Base-by-base conservation (phyloP, 2,888 invertebrate species). In the Macrosoma leucophasiata region DNA sequence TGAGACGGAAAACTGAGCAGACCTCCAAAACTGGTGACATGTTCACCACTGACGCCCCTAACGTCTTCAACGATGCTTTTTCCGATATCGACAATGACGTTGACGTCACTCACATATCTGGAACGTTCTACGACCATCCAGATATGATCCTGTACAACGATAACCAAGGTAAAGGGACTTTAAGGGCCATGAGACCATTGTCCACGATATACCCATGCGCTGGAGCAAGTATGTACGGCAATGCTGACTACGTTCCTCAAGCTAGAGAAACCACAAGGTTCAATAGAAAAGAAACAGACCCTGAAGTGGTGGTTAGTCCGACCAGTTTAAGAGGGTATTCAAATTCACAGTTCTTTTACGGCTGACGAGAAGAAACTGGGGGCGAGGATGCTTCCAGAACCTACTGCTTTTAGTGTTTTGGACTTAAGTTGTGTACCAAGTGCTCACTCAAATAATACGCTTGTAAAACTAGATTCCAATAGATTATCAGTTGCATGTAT, bases 121-220 rank as follows among this genome's bases (percentile, higher is more conserved):
- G 82, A 47, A 74, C 75, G 0, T 84, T 82, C 55, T 77, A 79
- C 36, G 54, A 68, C 1, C 82, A 84, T 50, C 84, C 84, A 24
- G 84, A 84, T 33, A 81, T 82, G 82, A 81, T 82, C 21, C 47
- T 82, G 1, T 84, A 81, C 29, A 74, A 72, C 52, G 79, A 81
- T 40, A 53, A 66, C 8, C 71, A 72, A 18, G 76, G 72, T 1
- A 74, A 66, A 47, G 73, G 76, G 3, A 74, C 79, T 3, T 31
- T 84, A 0, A 58, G 81, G 43, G 79, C 84, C 5, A 82, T 84
- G 82, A 67, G 74, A 33, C 84, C 84, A 1, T 35, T 84, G 7
- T 79, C 82, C 4, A 79, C 84, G 1, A 72, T 84, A 18, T 82
- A 82, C 30, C 84, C 84, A 2, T 68, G 69, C 28, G 62, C 72